Conservation (phyloP, 2,113 vertebrate genomes). For the Haemorhous mexicanus region DNA sequence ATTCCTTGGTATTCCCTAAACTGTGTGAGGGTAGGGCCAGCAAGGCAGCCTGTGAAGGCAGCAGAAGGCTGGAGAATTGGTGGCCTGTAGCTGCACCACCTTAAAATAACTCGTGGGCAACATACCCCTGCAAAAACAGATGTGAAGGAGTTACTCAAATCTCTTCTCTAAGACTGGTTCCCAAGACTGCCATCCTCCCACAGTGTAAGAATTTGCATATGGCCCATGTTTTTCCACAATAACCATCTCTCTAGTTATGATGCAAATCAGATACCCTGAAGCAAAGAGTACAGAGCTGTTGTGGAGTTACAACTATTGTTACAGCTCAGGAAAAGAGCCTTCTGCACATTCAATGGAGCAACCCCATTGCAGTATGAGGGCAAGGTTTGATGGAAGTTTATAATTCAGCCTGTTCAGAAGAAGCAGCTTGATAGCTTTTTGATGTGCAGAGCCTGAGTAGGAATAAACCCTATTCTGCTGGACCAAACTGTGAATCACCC, state of each 20-base stretch:
- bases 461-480: neutral
- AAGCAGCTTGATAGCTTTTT: neutral
- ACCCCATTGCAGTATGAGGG: neutral
- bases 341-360: neutral
- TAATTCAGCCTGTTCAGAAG: neutral
- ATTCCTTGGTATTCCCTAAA: neutral
- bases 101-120: neutral
- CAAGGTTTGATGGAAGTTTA: conserved; percentile 14
- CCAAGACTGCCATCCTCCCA: neutral
- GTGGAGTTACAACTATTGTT: neutral
- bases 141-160: neutral
- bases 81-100: neutral
- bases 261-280: neutral
- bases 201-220: neutral
- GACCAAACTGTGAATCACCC: neutral
- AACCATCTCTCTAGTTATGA: neutral
- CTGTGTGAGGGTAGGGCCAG: rapidly evolving
- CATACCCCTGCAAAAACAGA: neutral
- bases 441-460: neutral
- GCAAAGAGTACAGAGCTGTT: neutral
- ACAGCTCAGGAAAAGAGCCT: neutral
- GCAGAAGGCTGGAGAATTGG: neutral
- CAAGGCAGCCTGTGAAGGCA: neutral
- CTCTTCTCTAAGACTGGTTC: neutral
- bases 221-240: neutral